phyloP scores from a whole-genome alignment of 2,888 invertebrate genomes.

The Agrilus cyanescens region DNA sequence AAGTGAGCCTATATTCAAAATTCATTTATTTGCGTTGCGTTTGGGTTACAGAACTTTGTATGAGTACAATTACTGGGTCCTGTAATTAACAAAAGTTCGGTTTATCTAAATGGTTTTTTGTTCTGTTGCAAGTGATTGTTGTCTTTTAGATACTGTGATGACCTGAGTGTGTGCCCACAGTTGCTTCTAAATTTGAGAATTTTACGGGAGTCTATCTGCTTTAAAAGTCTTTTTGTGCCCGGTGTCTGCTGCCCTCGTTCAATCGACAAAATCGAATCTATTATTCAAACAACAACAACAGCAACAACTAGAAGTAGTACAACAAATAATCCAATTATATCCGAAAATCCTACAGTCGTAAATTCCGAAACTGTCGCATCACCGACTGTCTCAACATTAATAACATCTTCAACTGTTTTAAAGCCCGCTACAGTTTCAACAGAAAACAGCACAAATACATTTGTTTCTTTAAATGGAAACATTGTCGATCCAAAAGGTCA shows the following conservation, averaged over 20 bases:
- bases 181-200: constrained; percentile 68
- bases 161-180: constrained; percentile 80
- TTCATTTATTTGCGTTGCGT: too few relatives aligned
- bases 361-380: neutral
- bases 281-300: constrained; percentile 26
- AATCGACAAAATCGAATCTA: constrained; percentile 2
- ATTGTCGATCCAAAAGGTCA: constrained; percentile 44
- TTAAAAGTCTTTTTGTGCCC: constrained; percentile 82
- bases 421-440: constrained; percentile 7
- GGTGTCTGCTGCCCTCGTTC: constrained; percentile 76
- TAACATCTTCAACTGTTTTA: constrained; percentile 1
- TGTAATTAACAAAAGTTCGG: too few relatives aligned
- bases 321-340: constrained; percentile 11
- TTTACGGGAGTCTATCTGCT: constrained; percentile 76
- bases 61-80: too few relatives aligned
- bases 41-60: too few relatives aligned
- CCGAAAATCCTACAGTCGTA: constrained; percentile 8
- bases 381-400: neutral
- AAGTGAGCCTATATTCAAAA: too few relatives aligned
- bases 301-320: constrained; percentile 24
- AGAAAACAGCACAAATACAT: neutral
- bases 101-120: too few relatives aligned
- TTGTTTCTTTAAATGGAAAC: constrained; percentile 20
- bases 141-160: constrained; percentile 53
- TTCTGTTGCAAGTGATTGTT: too few relatives aligned